These are phyloP conservation scores for Platycercus adscitus DNA, from an alignment of 2,113 vertebrate genomes.

Conservation along the genomic window DNA sequence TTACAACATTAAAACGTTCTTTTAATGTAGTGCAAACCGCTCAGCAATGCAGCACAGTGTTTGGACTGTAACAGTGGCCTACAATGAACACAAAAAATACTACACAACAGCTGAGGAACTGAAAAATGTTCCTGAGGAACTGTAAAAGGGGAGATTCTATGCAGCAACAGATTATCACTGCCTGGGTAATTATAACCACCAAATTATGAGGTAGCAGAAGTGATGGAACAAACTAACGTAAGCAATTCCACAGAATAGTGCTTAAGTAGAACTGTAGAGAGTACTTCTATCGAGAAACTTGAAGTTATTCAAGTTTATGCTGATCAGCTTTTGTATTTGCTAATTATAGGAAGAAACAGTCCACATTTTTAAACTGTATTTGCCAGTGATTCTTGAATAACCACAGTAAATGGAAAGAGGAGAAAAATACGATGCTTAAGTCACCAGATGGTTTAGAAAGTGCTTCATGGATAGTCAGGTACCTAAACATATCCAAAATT, in stretches of 20 bases:
- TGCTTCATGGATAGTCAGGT: not conserved
- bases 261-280: not conserved
- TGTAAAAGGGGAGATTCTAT: not conserved
- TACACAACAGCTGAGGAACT: not conserved
- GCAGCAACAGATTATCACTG: not conserved
- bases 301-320: not conserved
- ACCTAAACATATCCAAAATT: not conserved
- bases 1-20: constrained; percentile 60
- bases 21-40: constrained; percentile 57
- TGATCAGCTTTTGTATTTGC: not conserved
- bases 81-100: not conserved
- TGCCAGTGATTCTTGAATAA: not conserved
- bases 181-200: not conserved
- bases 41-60: constrained; percentile 8
- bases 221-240: not conserved
- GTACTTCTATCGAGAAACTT: not conserved
- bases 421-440: not conserved
- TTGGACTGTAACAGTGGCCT: not conserved
- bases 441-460: not conserved
- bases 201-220: not conserved
- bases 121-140: not conserved
- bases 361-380: not conserved
- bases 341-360: not conserved
- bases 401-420: not conserved
- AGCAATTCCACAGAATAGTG: not conserved